Evolutionary conservation across 2,113 vertebrate species (phyloP), one percentile per base, ranked within the genome.

Genomic region (Colaptes auratus): DNA sequence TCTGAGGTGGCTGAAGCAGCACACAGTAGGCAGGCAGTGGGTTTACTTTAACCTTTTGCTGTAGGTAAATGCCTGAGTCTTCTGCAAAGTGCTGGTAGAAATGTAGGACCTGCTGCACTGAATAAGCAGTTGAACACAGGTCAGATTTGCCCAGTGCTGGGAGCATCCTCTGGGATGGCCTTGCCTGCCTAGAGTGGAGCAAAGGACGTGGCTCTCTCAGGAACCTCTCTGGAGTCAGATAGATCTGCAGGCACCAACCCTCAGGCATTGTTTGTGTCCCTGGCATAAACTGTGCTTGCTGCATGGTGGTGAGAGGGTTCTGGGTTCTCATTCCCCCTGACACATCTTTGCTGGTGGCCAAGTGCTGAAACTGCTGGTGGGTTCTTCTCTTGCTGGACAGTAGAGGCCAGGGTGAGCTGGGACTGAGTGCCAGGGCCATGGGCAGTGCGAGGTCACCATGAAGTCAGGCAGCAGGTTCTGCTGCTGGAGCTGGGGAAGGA

Each of bases 321-420:
- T 24, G 30, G 46, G 48, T 12, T 31, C 75, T 66, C 1, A 1
- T 31, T 48, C 39, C 11, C 10, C 15, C 23, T 50, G 64, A 15
- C 2, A 0, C 39, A 3, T 5, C 53, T n/a, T 65, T 0, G 0
- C 35, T 61, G 13, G n/a, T 55, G 65, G 30, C 72, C 24, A 4
- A 27, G n/a, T n/a, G 52, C 17, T 58, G 27, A 23, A 77, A 18
- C 48, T 24, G 42, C 53, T 52, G 33, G 15, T 59, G 66, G 11
- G 55, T 86, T 78, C 61, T 64, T 52, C 60, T 56, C 39, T 44
- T 46, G 31, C 23, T 42, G 19, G 33, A 50, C 0, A 4, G 46
- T 27, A 30, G 77, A 53, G 42, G 15, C 67, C 13, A 9, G 35
- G 53, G 12, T 4, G 9, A 83, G 18, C 74, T 58, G 73, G 33